Base-by-base conservation (phyloP, 2,888 invertebrate genomes). In the Lithodes maja region DNA sequence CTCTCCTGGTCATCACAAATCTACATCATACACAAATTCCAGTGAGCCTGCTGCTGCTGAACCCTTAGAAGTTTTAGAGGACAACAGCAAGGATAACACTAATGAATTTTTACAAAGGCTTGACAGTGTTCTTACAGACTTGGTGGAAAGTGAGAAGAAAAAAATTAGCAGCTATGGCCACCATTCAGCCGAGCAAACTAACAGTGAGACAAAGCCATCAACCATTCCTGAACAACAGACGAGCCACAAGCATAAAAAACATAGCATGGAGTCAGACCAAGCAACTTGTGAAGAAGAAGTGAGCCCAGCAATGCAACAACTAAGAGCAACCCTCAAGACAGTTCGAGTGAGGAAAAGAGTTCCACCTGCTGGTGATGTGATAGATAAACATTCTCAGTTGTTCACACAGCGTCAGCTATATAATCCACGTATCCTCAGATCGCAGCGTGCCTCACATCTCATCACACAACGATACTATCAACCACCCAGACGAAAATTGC, bases 61-160 rank as follows among this genome's bases (percentile, higher is more conserved):
- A n/a, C 52, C 53, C n/a, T 52, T 69, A 7, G n/a, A 77, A n/a
- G 71, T 50, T 12, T 33, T 68, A 55, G 85, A 80, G 52, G 75
- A 61, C 54, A 80, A 85, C 61, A 68, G 61, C 52, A 80, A 88
- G 55, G 88, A 85, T 49, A 81, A 88, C n/a, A 84, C 84, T 3
- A 80, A 74, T 55, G 84, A 85, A 5, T 88, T 88, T 81, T 55
- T 88, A 7, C 71, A 75, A 50, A 85, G 75, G 61, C 84, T 88
- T 12, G 88, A 88, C 49, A 75, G 75, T 50, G 85, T 88, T n/a
- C 84, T 88, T 33, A 84, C 88, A 61, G 88, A 88, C 68, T 69
- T 88, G 7, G 88, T 88, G n/a, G 88, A 88, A 75, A 84, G 71
- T 74, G 88, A 88, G 50, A 88, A 88, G 49, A 85, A 75, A 53